Evolutionary conservation across 2,888 invertebrate species (phyloP).

Genomic region (Agrochola macilenta): DNA sequence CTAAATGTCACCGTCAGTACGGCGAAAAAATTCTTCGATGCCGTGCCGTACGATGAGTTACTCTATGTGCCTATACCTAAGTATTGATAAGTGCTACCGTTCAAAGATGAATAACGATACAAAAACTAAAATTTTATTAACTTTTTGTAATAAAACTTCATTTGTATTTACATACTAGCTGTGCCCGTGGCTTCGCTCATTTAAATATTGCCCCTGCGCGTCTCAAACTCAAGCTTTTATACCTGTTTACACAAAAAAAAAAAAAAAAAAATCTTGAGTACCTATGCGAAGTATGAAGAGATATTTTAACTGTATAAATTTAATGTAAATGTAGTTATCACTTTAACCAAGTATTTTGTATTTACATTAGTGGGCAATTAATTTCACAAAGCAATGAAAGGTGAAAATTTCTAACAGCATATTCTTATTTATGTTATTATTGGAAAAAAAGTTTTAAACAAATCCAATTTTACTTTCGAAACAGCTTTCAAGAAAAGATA

Average conservation of each 20-base stretch:
- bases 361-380: not conserved
- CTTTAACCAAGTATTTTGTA: slow-evolving; percentile 6
- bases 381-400: not conserved
- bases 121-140: slow-evolving; percentile 9
- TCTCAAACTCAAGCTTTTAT: not conserved
- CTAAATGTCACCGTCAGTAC: slow-evolving; percentile 86
- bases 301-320: not conserved
- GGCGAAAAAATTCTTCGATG: slow-evolving; percentile 85
- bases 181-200: not conserved
- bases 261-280: not conserved
- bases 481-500: not conserved
- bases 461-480: slow-evolving; percentile 5
- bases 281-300: not conserved
- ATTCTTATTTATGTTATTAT: not conserved
- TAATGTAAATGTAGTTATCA: not conserved
- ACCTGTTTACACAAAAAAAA: not conserved
- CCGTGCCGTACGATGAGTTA: slow-evolving; percentile 86
- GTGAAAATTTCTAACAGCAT: not conserved
- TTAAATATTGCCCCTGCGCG: not conserved
- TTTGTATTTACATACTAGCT: not conserved
- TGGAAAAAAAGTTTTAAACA: not conserved
- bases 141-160: not conserved
- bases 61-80: slow-evolving; percentile 86
- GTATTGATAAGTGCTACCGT: slow-evolving; percentile 71
- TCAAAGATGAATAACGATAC: slow-evolving; percentile 27